Evolutionary conservation across 2,113 vertebrate species (phyloP).

Genomic region (Indri indri): DNA sequence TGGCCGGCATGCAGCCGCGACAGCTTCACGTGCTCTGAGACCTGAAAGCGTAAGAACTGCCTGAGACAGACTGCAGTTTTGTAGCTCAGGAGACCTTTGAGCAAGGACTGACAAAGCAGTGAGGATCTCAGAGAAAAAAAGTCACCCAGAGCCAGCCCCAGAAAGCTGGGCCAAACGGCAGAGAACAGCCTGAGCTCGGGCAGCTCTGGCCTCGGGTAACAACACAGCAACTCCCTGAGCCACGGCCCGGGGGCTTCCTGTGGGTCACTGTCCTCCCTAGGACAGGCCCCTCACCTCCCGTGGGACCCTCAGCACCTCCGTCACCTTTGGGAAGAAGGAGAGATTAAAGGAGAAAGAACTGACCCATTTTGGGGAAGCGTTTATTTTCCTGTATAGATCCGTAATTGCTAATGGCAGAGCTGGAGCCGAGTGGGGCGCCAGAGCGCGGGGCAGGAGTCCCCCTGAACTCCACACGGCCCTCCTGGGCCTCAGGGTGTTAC

Average conservation of each 20-base stretch:
- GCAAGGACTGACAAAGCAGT: not conserved
- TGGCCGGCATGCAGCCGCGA: not conserved
- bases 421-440: not conserved
- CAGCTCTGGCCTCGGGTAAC: not conserved
- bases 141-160: not conserved
- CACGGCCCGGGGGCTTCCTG: not conserved
- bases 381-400: not conserved
- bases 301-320: not conserved
- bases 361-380: slow-evolving; percentile 22
- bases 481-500: fast-evolving
- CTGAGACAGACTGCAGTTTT: not conserved
- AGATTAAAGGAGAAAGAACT: slow-evolving; percentile 9
- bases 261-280: not conserved
- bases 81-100: slow-evolving; percentile 17
- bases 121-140: slow-evolving; percentile 11
- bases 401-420: slow-evolving; percentile 15
- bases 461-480: not conserved
- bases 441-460: not conserved
- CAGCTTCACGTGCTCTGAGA: not conserved
- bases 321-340: not conserved
- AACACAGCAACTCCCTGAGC: not conserved
- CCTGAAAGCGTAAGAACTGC: not conserved
- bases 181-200: not conserved
- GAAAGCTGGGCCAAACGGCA: not conserved
- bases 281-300: not conserved